Percentiles rank a stretch among this genome's conserved stretches.
Conservation (phyloP, 2,888 invertebrate species). For the Cephus nigrinus region DNA sequence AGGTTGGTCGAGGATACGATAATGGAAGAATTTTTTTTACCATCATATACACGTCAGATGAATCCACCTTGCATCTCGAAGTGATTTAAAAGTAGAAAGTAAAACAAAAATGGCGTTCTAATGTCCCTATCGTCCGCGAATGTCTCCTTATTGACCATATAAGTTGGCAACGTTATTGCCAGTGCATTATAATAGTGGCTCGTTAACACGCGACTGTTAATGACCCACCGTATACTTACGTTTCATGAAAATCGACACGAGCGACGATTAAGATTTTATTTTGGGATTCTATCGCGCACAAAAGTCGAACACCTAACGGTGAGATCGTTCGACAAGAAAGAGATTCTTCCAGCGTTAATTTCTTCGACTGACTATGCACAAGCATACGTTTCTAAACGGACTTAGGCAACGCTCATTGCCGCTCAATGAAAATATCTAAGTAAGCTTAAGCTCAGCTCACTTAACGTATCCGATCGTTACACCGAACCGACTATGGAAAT, state of each 20-base stretch:
- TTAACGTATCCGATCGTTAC: neutral
- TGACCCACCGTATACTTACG: neutral
- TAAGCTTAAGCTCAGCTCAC: neutral
- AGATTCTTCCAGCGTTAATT: neutral
- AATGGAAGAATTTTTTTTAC: neutral
- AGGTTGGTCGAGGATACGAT: neutral
- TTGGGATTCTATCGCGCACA: neutral
- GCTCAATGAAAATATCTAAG: neutral
- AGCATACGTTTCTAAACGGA: neutral
- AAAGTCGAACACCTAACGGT: neutral
- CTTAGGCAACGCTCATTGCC: neutral
- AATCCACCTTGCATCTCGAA: neutral
- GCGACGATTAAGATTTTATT: neutral
- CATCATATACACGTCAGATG: neutral
- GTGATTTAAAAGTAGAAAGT: neutral
- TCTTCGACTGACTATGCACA: neutral
- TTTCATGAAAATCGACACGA: neutral
- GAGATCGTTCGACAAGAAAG: neutral
- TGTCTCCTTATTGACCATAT: neutral
- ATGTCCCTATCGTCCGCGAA: neutral
- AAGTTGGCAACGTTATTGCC: neutral
- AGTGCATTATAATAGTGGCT: neutral
- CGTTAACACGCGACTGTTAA: neutral
- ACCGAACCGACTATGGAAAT: no score
- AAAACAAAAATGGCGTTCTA: neutral